Evolutionary conservation across 2,113 vertebrate genomes (phyloP).

Genomic region (Opisthocomus hoazin): DNA sequence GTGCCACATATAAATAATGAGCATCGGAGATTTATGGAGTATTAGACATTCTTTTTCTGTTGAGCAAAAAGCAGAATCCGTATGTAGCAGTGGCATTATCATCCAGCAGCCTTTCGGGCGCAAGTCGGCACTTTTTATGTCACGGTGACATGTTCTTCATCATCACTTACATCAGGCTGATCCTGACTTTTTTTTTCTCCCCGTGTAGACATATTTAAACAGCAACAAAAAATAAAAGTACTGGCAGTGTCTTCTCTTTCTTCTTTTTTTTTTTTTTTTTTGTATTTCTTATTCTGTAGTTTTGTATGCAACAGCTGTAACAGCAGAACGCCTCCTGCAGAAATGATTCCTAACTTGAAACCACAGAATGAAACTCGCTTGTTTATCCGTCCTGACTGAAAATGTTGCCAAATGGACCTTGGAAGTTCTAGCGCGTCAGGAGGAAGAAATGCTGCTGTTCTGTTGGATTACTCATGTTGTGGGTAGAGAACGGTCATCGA

Average conservation of each 20-base stretch:
- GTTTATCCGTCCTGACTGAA: slow-evolving; percentile 53
- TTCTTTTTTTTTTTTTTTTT: not conserved
- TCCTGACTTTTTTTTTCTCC: not conserved
- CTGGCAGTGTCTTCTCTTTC: slow-evolving; percentile 43
- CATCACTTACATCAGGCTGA: slow-evolving; percentile 25
- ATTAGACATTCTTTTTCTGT: slow-evolving; percentile 38
- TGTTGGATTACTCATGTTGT: slow-evolving; percentile 53
- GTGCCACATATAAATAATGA: slow-evolving; percentile 23
- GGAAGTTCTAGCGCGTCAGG: slow-evolving; percentile 47
- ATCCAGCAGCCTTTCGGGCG: slow-evolving; percentile 28
- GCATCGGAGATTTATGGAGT: not conserved
- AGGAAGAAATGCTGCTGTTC: slow-evolving; percentile 69
- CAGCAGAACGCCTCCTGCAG: slow-evolving; percentile 30
- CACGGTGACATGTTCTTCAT: slow-evolving; percentile 8
- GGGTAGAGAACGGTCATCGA: slow-evolving; percentile 59
- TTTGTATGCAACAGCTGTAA: slow-evolving; percentile 59
- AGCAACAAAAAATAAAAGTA: not conserved
- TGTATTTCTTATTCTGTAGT: slow-evolving; percentile 19
- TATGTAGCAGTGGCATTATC: slow-evolving; percentile 51
- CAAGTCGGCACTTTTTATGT: slow-evolving; percentile 41
- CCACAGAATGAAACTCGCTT: slow-evolving; percentile 37
- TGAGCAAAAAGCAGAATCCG: slow-evolving; percentile 33
- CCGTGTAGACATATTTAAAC: slow-evolving; percentile 44
- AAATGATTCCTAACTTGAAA: slow-evolving; percentile 60
- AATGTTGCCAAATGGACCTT: slow-evolving; percentile 73